These are phyloP conservation scores for Carassius carassius DNA, from an alignment of 2,113 vertebrate species.

Conservation along the genomic window DNA sequence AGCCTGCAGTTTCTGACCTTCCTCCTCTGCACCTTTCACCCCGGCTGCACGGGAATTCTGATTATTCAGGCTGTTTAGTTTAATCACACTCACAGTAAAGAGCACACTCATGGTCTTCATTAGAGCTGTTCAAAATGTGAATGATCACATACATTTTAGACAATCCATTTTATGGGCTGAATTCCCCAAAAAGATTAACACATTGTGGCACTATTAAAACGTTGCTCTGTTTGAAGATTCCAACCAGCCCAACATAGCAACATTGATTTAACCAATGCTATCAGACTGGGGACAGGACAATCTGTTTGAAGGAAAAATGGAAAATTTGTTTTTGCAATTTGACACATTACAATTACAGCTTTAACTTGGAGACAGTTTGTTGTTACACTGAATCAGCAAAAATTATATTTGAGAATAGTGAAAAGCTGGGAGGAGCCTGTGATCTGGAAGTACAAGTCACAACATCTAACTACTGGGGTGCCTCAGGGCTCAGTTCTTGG, in stretches of 20 bases:
- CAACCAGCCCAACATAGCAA: background rate
- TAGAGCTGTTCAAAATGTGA: background rate
- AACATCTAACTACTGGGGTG: too few species aligned
- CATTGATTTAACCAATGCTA: background rate
- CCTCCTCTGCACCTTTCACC: background rate
- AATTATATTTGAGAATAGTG: background rate
- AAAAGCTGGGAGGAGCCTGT: background rate
- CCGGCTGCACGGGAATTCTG: background rate
- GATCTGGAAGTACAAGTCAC: background rate
- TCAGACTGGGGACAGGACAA: background rate
- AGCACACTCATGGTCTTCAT: background rate
- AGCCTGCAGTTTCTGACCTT: constrained; percentile 7
- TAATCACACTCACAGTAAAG: background rate
- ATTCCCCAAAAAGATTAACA: background rate
- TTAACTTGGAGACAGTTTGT: background rate
- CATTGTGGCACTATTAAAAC: background rate
- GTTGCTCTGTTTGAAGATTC: background rate
- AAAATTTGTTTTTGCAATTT: background rate
- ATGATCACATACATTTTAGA: background rate
- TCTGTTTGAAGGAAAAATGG: background rate
- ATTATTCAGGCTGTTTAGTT: background rate
- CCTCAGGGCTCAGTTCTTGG: too few species aligned
- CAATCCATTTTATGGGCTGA: background rate
- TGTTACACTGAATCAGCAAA: background rate
- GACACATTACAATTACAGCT: background rate